Conservation (phyloP, 2,888 invertebrate species). For the Mesoligia furuncula region DNA sequence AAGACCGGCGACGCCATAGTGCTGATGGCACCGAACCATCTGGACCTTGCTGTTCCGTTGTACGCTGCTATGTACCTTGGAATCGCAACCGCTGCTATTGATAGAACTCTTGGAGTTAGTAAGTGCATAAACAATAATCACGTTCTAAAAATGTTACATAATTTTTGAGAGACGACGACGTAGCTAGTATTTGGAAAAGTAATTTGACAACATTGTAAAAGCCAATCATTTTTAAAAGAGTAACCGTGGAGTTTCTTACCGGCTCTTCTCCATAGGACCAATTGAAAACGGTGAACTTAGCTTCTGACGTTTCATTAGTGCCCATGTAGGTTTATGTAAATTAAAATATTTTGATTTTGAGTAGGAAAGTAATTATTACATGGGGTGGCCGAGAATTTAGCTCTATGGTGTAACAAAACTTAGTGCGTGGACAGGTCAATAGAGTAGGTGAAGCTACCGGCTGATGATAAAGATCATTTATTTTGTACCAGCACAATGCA, state of each 20-base stretch:
- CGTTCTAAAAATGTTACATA: too few relatives aligned
- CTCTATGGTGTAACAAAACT: neutral
- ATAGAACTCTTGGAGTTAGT: constrained; percentile 49
- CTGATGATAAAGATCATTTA: neutral
- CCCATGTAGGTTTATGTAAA: too few relatives aligned
- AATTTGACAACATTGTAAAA: too few relatives aligned
- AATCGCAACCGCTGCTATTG: constrained; percentile 70
- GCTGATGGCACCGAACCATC: constrained; percentile 82
- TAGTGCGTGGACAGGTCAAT: neutral
- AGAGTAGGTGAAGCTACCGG: neutral
- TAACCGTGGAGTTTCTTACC: too few relatives aligned
- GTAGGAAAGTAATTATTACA: neutral
- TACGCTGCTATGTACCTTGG: constrained; percentile 85
- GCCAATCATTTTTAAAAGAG: too few relatives aligned
- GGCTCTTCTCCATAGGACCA: too few relatives aligned
- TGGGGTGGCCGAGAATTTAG: neutral
- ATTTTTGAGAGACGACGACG: too few relatives aligned
- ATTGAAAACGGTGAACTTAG: too few relatives aligned
- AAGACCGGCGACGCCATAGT: constrained; percentile 80
- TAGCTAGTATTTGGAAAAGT: too few relatives aligned
- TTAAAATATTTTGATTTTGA: too few relatives aligned
- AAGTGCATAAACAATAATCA: constrained; percentile 11
- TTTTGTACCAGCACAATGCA: too few relatives aligned
- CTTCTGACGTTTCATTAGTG: too few relatives aligned
- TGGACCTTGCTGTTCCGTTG: constrained; percentile 83